phyloP scores from a whole-genome alignment of 2,797 vertebrate genomes.

The Xenops minutus region DNA sequence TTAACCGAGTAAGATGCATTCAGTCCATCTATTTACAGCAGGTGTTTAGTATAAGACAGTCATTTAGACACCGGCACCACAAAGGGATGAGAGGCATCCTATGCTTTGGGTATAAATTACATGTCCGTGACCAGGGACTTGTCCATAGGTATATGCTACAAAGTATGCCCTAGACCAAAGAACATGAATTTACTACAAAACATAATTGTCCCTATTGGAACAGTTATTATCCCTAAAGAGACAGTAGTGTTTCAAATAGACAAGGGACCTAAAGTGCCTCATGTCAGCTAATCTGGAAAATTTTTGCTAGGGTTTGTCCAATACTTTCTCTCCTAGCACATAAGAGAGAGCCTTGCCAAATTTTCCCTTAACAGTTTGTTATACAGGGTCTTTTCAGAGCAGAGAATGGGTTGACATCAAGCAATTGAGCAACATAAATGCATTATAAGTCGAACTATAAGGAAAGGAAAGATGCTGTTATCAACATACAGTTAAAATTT shows the following conservation, averaged over 20 bases:
- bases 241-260: not conserved
- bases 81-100: not conserved
- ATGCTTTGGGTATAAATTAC: not conserved
- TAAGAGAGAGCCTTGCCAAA: not conserved
- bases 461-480: not conserved
- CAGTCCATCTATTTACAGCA: not conserved
- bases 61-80: not conserved
- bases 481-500: not conserved
- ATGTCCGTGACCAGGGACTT: not conserved
- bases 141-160: not conserved
- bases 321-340: not conserved
- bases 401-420: not conserved
- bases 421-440: not conserved
- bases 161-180: not conserved
- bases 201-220: not conserved
- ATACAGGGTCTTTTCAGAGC: not conserved
- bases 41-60: not conserved
- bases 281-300: not conserved
- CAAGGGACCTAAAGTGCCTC: not conserved
- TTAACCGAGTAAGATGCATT: not conserved
- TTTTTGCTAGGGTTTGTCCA: not conserved
- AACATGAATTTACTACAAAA: not conserved
- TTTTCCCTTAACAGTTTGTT: rapidly evolving
- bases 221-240: not conserved
- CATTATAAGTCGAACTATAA: not conserved